Evolutionary conservation across 23 tunicate genomes (phyloP), one percentile per base, ranked within the genome.

Genomic region (Clavelina lepadiformis): DNA sequence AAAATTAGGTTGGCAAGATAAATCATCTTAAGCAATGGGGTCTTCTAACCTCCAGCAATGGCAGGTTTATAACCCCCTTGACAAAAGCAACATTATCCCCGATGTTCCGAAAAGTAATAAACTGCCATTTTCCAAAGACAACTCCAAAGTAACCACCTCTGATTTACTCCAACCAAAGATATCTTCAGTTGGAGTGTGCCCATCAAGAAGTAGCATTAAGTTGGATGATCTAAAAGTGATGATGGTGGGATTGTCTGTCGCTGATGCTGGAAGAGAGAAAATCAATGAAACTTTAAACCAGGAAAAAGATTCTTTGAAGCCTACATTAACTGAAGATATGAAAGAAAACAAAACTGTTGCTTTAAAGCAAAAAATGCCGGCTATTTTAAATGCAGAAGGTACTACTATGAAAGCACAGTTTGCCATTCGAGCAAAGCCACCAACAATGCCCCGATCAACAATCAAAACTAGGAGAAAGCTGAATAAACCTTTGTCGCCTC

Each of bases 331-430:
- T 26, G 29, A 15, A 22, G 65, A 59, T 26, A n/a, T n/a, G n/a
- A n/a, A n/a, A n/a, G n/a, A 35, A 13, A 56, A 21, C 45, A 8
- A 58, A 20, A 28, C 46, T 13, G 11, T 8, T 22, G 20, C 0
- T 35, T 34, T 44, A 58, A 46, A 37, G 58, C 51, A 30, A 15
- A 86, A 86, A 72, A 86, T 86, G 95, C 95, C 95, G 6, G 95
- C 95, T 3, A 86, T 86, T 44, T 21, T 86, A 24, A 63, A 55
- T 0, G 71, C 75, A 7, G 79, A 69, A 37, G 95, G 95, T 28
- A 86, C 95, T 15, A 78, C 95, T 47, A 63, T 57, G 2, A 71
- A 78, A 26, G 73, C 82, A 21, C 37, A 37, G 31, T 86, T 71
- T 58, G 64, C 56, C 2, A 56, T 30, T 2, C 68, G 95, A 3